A percentile compares a stretch with the other conserved stretches of the same genome.
Evolutionary conservation across 2,888 invertebrate species (phyloP).

Genomic region (Odontothrips loti): DNA sequence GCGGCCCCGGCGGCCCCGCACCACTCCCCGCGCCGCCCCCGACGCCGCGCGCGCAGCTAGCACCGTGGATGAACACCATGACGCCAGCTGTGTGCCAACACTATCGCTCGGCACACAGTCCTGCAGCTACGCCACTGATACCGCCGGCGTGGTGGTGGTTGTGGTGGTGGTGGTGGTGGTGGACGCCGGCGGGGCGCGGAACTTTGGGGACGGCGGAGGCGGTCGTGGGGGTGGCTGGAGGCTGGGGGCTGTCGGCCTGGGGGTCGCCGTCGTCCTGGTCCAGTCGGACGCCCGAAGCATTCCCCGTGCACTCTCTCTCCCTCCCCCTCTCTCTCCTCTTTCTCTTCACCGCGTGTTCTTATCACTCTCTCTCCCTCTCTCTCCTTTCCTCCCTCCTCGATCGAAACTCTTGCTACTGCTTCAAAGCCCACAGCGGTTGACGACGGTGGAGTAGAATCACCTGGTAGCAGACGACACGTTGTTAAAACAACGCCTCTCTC

Average conservation of each 20-base stretch:
- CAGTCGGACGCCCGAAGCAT: too few species aligned
- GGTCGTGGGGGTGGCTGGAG: not conserved
- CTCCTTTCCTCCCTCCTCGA: too few species aligned
- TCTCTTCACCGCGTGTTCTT: not conserved
- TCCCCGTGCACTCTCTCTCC: too few species aligned
- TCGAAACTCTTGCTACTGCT: too few species aligned
- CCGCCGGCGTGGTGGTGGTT: not conserved
- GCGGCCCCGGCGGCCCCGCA: not conserved
- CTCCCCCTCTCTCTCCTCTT: not conserved
- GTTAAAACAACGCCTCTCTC: not conserved
- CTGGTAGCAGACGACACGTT: not conserved
- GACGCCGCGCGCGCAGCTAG: constrained; percentile 2
- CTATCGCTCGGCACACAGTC: not conserved
- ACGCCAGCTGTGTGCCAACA: not conserved
- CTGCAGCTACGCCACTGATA: not conserved
- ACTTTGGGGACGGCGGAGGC: not conserved
- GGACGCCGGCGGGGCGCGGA: not conserved
- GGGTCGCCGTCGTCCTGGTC: not conserved
- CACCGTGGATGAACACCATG: constrained; percentile 21
- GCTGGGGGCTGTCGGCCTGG: not conserved
- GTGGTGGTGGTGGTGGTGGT: not conserved
- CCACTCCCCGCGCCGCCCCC: not conserved
- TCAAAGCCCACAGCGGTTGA: too few species aligned
- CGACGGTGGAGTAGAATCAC: not conserved
- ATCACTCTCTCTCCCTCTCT: not conserved